Conservation (phyloP, 2,113 vertebrate species). For the Pteruthius melanotis region DNA sequence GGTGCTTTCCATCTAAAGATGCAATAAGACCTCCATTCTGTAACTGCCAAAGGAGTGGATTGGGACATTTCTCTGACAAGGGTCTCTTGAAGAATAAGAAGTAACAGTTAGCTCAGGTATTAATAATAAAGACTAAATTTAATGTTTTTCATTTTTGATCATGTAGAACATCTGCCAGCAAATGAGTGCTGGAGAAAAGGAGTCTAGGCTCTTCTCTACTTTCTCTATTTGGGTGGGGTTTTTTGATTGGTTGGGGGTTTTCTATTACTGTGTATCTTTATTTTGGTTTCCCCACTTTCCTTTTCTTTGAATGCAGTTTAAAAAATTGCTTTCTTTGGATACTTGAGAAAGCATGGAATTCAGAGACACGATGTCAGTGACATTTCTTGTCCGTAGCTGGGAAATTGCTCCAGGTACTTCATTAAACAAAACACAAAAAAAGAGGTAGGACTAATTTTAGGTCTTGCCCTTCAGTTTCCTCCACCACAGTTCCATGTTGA, state of each 20-base stretch:
- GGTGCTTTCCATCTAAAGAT: background rate
- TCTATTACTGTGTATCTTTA: background rate
- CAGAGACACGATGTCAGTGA: background rate
- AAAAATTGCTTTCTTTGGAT: background rate
- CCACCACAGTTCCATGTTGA: background rate
- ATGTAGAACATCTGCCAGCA: background rate
- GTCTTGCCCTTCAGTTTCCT: background rate
- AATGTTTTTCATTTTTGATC: background rate
- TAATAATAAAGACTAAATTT: background rate
- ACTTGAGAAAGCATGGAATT: background rate
- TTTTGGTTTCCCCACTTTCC: background rate
- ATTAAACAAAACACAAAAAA: background rate
- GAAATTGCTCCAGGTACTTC: constrained; percentile 11
- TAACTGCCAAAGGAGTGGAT: background rate
- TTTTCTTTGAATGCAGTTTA: background rate
- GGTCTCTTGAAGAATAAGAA: background rate
- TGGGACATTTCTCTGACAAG: background rate
- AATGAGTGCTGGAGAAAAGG: background rate
- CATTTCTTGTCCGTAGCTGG: background rate
- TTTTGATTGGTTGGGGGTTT: background rate
- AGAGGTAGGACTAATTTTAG: constrained; percentile 2
- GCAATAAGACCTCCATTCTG: background rate
- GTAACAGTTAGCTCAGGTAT: background rate
- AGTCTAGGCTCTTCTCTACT: background rate
- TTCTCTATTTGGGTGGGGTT: background rate